Evolutionary conservation across 2,888 invertebrate species (phyloP), one percentile per base, ranked within the genome.

Genomic region (Alcis repandata): DNA sequence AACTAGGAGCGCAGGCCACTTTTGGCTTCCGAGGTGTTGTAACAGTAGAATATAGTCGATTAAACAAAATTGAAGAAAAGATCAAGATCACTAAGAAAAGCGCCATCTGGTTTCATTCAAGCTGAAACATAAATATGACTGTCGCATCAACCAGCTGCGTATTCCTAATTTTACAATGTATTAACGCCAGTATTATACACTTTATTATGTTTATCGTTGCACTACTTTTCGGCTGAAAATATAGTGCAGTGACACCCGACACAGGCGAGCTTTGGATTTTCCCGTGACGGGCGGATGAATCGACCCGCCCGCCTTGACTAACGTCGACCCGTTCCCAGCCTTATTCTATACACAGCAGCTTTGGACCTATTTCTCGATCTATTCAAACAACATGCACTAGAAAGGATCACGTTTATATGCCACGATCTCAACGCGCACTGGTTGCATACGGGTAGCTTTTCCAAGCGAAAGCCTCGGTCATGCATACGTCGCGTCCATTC

Each of bases 221-320:
- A 36, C 15, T 54, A 22, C 32, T 45, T 65, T 69, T 66, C 43
- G 53, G 43, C 59, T 59, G 69, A 72, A 74, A 75, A 71, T 58
- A 54, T 61, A 15, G 56, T 56, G 63, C 56, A 51, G 60, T 67
- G 65, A 68, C 71, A 67, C 62, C 61, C 52, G 70, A 71, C 75
- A 71, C 75, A 66, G 67, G 62, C 49, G 59, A 66, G 73, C 70
- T 63, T 72, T 71, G 77, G 78, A 76, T 79, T 77, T 76, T 60
- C 62, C 69, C 64, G 70, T 77, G 79, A 78, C 79, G 67, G 70
- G 66, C 58, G 59, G 75, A 80, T 79, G 70, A 77, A 78, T 80
- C 74, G 75, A 63, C 61, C 63, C 71, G 62, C 63, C 61, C 65
- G 67, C 65, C 57, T 65, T 75, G 64, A 76, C 72, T 73, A 70